Conservation (phyloP, 2,888 invertebrate genomes). For the Eristalis pertinax region DNA sequence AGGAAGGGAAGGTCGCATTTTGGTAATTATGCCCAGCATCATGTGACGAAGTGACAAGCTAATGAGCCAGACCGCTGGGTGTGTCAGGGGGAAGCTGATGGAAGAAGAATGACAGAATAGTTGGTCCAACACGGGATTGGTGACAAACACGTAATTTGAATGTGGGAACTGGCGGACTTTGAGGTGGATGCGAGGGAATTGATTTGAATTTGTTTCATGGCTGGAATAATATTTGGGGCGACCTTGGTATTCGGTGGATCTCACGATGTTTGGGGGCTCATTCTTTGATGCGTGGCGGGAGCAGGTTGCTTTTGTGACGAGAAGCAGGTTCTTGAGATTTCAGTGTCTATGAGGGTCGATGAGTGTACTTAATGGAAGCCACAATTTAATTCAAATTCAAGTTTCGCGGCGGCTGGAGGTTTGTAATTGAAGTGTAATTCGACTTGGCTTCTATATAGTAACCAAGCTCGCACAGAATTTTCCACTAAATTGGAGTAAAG, state of each 20-base stretch:
- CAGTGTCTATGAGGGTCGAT: too few species aligned
- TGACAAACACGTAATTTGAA: background rate
- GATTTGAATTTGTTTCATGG: background rate
- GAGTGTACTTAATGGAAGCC: too few species aligned
- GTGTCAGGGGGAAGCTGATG: background rate
- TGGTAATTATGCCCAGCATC: conserved; percentile 47
- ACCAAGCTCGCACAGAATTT: too few species aligned
- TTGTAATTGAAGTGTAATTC: too few species aligned
- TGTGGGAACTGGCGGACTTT: background rate
- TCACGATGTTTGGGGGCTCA: background rate
- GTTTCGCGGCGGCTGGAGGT: too few species aligned
- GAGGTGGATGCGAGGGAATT: background rate
- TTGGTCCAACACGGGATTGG: background rate
- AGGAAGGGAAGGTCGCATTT: conserved; percentile 3
- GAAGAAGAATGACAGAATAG: background rate
- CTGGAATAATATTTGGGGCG: background rate
- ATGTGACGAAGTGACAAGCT: conserved; percentile 21
- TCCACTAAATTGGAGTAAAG: too few species aligned
- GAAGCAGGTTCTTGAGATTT: too few species aligned
- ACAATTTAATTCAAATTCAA: too few species aligned
- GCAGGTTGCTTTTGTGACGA: too few species aligned
- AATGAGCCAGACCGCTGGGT: background rate
- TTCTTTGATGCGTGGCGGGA: background rate
- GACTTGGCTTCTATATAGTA: too few species aligned
- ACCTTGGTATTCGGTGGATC: background rate